Percentiles rank a stretch among this genome's conserved stretches.
Evolutionary conservation across 2,888 invertebrate genomes (phyloP).

Genomic region (Tiliacea aurago): DNA sequence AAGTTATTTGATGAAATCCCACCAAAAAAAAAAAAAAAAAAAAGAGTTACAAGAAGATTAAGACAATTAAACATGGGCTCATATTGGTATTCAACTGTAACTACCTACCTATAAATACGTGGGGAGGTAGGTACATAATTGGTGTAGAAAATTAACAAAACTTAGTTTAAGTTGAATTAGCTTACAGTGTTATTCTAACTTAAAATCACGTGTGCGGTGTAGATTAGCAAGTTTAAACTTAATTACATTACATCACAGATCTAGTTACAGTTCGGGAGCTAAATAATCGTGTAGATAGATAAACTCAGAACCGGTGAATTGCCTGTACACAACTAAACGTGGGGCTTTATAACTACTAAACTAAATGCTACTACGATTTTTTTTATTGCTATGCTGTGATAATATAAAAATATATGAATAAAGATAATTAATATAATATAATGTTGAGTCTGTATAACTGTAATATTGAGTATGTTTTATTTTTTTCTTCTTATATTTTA

Average conservation of each 20-base stretch:
- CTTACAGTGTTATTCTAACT: constrained; percentile 1
- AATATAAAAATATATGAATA: too few species aligned
- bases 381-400: too few species aligned
- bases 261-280: not conserved
- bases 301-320: not conserved
- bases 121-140: not conserved
- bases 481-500: too few species aligned
- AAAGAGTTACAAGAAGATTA: too few species aligned
- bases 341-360: not conserved
- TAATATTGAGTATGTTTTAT: too few species aligned
- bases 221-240: constrained; percentile 3
- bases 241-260: constrained; percentile 2
- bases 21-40: too few species aligned
- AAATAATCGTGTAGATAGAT: not conserved
- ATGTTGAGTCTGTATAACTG: too few species aligned
- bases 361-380: too few species aligned
- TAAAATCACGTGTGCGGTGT: not conserved
- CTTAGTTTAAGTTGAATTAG: constrained; percentile 8
- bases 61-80: too few species aligned
- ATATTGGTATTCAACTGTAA: not conserved
- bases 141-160: constrained; percentile 16
- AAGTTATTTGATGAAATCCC: too few species aligned
- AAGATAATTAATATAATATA: too few species aligned
- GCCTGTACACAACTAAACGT: not conserved
- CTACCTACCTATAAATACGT: not conserved